phyloP scores from a whole-genome alignment of 1,140 invertebrate species.

The Caenorhabditis inopinata region DNA sequence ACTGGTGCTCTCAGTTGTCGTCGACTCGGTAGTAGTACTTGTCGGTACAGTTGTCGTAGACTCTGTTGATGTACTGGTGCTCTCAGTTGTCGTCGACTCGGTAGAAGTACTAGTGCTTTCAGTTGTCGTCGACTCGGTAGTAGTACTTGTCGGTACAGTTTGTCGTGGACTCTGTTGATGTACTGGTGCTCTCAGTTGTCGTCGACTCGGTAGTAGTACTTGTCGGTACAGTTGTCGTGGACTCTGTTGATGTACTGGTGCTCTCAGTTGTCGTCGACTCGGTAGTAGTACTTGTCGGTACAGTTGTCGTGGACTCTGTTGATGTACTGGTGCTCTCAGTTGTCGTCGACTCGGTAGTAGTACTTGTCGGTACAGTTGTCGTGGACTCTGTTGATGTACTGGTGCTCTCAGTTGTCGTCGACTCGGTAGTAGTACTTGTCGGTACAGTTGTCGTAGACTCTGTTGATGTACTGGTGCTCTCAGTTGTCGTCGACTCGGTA shows the following conservation, averaged over 20 bases:
- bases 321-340: neutral
- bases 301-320: neutral
- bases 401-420: neutral
- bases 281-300: neutral
- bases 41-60: neutral
- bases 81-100: neutral
- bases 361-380: neutral
- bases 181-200: neutral
- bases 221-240: neutral
- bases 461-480: neutral
- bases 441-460: neutral
- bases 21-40: neutral
- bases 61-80: neutral
- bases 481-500: neutral
- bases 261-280: too few relatives aligned
- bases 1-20: neutral
- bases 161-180: neutral
- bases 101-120: neutral
- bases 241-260: neutral
- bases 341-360: neutral
- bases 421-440: neutral
- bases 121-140: neutral
- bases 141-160: neutral
- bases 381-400: too few relatives aligned
- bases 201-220: neutral